Percentiles rank a stretch among this genome's conserved stretches.
These are phyloP conservation scores for Ciconia stormi DNA, from an alignment of 2,113 vertebrate genomes.

Conservation along the genomic window DNA sequence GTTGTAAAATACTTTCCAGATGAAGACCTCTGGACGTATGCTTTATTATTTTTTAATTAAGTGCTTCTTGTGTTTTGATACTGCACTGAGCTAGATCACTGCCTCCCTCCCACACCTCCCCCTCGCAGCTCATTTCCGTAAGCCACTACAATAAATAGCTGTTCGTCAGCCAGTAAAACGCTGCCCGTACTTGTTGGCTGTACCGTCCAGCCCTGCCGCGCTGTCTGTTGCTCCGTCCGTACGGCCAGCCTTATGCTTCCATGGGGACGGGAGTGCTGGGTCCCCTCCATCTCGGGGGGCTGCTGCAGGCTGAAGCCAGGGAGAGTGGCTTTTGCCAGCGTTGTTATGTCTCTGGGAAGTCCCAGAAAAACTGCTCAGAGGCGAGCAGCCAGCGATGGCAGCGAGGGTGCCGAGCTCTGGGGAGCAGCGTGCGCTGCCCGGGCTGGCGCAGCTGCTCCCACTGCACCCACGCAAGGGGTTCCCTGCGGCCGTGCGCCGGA, in stretches of 20 bases:
- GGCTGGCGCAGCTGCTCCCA: not conserved
- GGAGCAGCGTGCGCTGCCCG: too few species aligned
- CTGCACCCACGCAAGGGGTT: too few species aligned
- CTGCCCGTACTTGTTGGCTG: not conserved
- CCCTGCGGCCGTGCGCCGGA: not conserved
- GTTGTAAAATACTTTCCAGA: not conserved
- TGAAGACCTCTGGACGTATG: not conserved
- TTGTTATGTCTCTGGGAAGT: not conserved
- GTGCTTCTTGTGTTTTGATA: not conserved
- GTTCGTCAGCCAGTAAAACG: not conserved
- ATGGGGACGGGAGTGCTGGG: too few species aligned
- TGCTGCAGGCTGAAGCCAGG: not conserved
- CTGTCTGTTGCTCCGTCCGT: not conserved
- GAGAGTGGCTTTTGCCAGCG: too few species aligned
- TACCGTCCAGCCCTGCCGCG: accelerated
- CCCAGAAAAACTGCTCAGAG: too few species aligned
- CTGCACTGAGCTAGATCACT: not conserved
- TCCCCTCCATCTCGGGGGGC: not conserved
- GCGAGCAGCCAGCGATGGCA: too few species aligned
- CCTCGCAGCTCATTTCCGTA: not conserved
- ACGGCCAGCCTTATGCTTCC: too few species aligned
- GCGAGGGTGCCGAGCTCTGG: not conserved
- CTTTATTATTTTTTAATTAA: not conserved
- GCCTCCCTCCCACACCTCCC: not conserved
- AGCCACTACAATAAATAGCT: not conserved